Conservation (phyloP, 2,797 vertebrate genomes). For the Bovichtus diacanthus region DNA sequence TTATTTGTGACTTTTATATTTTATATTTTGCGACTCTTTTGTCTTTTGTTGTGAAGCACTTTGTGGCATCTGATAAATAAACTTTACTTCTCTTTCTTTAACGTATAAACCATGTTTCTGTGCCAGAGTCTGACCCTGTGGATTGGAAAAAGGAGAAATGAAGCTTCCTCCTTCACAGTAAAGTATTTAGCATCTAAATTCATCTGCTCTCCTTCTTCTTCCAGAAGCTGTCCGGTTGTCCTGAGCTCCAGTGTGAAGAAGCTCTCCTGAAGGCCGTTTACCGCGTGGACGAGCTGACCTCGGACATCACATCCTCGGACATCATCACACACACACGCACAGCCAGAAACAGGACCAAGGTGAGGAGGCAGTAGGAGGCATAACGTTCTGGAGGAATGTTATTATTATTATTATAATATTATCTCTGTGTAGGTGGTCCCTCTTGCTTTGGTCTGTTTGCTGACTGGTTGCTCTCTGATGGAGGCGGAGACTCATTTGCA, state of each 20-base stretch:
- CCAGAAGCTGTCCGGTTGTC: slow-evolving; percentile 76
- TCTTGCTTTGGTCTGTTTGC: slow-evolving; percentile 81
- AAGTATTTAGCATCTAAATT: not conserved
- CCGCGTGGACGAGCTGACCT: slow-evolving; percentile 68
- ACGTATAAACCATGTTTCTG: no score
- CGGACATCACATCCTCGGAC: slow-evolving; percentile 66
- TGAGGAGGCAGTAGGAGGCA: slow-evolving; percentile 35
- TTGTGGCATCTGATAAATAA: no score
- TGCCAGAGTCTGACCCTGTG: no score
- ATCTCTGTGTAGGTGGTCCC: slow-evolving; percentile 82
- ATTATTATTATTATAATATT: not conserved
- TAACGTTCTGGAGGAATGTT: not conserved
- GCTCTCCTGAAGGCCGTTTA: slow-evolving; percentile 83
- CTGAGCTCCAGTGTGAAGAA: slow-evolving; percentile 72
- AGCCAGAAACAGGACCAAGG: slow-evolving; percentile 73
- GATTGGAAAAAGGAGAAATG: no score
- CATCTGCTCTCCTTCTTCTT: not conserved
- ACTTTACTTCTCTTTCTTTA: no score
- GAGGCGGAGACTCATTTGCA: slow-evolving; percentile 78
- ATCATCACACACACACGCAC: slow-evolving; percentile 65
- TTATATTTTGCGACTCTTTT: no score
- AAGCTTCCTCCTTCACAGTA: no score
- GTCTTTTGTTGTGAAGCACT: no score
- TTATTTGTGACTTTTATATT: no score
- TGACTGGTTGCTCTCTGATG: slow-evolving; percentile 70